Percentiles rank a stretch among this genome's conserved stretches.
phyloP scores from a whole-genome alignment of 2,113 vertebrate genomes.

The Dicaeum eximium region DNA sequence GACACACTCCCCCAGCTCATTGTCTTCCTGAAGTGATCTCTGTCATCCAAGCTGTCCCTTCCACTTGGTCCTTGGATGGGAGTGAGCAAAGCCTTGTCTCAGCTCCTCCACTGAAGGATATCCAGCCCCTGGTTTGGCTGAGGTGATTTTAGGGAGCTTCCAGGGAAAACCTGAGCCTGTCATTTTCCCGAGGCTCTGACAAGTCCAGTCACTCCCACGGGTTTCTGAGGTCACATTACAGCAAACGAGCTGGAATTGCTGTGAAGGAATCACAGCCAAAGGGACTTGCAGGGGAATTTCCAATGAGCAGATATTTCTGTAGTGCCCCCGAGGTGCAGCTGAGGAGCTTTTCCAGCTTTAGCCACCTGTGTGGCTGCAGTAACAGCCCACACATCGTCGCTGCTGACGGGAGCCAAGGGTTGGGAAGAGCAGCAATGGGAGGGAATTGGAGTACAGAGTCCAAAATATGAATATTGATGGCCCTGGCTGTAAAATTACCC shows the following conservation, averaged over 20 bases:
- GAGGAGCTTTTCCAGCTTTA: neutral
- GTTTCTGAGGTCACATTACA: neutral
- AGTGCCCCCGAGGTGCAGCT: neutral
- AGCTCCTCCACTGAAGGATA: neutral
- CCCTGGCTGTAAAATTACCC: neutral
- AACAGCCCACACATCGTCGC: neutral
- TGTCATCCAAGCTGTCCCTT: neutral
- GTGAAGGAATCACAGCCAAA: neutral
- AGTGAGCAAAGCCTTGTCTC: neutral
- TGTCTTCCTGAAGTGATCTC: neutral
- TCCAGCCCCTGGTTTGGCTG: neutral
- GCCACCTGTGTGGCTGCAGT: neutral
- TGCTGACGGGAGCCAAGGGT: accelerated
- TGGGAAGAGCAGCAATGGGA: neutral
- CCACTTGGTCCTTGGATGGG: neutral
- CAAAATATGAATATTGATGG: neutral
- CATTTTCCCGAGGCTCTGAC: neutral
- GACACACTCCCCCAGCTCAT: neutral
- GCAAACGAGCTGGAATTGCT: neutral
- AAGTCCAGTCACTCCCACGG: neutral
- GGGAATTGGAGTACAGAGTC: neutral
- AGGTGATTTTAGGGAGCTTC: neutral
- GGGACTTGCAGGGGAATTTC: neutral
- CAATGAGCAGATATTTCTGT: neutral
- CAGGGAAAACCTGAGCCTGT: neutral